A percentile compares a stretch with the other conserved stretches of the same genome.
phyloP scores from a whole-genome alignment of 2,113 vertebrate genomes.

The Perccottus glenii region DNA sequence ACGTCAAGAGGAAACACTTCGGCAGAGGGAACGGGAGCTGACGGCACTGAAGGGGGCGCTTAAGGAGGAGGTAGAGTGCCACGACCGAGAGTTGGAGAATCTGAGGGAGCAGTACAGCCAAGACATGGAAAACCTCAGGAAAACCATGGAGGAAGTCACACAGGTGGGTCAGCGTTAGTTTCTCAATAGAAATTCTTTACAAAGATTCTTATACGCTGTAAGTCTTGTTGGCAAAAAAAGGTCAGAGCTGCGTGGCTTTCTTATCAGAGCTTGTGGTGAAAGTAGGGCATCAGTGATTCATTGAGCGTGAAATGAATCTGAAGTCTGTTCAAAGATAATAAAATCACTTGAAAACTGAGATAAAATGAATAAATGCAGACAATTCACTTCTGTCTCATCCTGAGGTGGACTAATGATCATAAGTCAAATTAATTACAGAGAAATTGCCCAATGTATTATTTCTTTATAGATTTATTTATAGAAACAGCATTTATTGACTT shows the following conservation, averaged over 20 bases:
- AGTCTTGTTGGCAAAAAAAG: no score
- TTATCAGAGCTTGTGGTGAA: background rate
- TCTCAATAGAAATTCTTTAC: no score
- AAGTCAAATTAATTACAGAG: no score
- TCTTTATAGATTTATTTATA: no score
- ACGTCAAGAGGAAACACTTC: conserved; percentile 84
- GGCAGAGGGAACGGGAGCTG: conserved; percentile 80
- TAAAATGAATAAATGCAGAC: conserved; percentile 9
- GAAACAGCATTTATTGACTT: no score
- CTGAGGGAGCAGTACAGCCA: conserved; percentile 86
- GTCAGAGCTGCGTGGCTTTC: no score
- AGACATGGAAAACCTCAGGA: conserved; percentile 85
- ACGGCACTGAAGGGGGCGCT: conserved; percentile 82
- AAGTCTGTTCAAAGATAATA: no score
- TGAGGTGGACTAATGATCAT: no score
- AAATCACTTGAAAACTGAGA: conserved; percentile 3
- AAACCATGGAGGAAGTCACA: conserved; percentile 84
- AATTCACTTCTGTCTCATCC: no score
- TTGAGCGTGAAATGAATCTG: background rate
- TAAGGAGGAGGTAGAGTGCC: conserved; percentile 83
- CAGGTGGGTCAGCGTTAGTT: conserved; percentile 75
- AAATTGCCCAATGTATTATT: no score
- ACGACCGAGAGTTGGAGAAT: conserved; percentile 80
- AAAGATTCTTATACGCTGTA: no score
- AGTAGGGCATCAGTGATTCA: background rate